Conservation (phyloP, 2,888 invertebrate species). For the Aleiodes leptofemur region DNA sequence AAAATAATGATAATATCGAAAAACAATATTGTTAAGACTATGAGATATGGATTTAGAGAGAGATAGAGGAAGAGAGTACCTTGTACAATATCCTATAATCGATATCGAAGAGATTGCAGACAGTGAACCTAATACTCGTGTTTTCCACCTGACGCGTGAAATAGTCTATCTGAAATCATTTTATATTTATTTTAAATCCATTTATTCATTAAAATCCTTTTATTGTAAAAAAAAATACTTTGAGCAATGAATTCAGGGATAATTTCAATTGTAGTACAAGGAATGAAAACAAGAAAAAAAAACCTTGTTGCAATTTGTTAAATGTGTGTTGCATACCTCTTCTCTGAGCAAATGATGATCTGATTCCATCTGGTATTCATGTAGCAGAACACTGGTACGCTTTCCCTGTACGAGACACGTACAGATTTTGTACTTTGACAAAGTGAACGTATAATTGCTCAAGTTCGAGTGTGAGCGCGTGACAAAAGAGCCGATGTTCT, state of each 20-base stretch:
- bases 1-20: not conserved
- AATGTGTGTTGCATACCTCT: constrained; percentile 48
- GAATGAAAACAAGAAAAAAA: not conserved
- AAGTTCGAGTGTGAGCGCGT: constrained; percentile 36
- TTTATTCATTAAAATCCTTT: not conserved
- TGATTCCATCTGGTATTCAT: constrained; percentile 51
- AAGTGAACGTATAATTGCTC: constrained; percentile 45
- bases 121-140: constrained; percentile 52
- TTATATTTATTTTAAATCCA: not conserved
- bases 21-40: not conserved
- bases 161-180: constrained; percentile 44
- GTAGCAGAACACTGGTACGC: constrained; percentile 48
- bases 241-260: too few species aligned
- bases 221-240: too few species aligned
- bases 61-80: constrained; percentile 39
- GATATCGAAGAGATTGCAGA: constrained; percentile 54
- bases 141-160: constrained; percentile 51
- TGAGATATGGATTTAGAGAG: constrained; percentile 9
- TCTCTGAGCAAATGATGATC: constrained; percentile 56
- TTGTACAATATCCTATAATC: constrained; percentile 54
- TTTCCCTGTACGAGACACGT: constrained; percentile 48
- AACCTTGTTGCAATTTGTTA: not conserved
- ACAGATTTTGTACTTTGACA: constrained; percentile 40
- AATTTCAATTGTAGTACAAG: too few species aligned
- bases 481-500: constrained; percentile 43